Evolutionary conservation across 2,888 invertebrate species (phyloP).

Genomic region (Stenodema calcarata): DNA sequence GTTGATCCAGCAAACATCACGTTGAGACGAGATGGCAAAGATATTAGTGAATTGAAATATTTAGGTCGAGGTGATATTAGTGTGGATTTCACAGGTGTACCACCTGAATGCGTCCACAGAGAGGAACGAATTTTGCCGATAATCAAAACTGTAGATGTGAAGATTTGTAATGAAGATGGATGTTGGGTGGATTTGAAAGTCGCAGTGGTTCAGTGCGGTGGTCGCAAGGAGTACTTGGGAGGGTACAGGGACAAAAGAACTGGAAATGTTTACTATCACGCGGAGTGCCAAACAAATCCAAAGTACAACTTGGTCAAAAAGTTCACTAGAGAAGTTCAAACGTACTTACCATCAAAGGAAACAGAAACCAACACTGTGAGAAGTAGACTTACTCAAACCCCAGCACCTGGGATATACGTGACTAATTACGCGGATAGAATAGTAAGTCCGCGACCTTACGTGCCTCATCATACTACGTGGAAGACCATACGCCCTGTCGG

Average conservation of each 20-base stretch:
- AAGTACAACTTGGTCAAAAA: constrained; percentile 59
- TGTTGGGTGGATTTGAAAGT: background rate
- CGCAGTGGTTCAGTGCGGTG: constrained; percentile 57
- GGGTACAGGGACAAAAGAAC: constrained; percentile 78
- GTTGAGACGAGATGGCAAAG: background rate
- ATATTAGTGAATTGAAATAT: background rate
- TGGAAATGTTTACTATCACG: constrained; percentile 78
- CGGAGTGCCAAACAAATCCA: constrained; percentile 70
- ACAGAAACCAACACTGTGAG: constrained; percentile 29
- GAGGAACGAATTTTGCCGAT: background rate
- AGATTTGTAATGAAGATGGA: background rate
- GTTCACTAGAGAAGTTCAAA: constrained; percentile 70
- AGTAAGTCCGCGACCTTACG: constrained; percentile 62
- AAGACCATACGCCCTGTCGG: background rate
- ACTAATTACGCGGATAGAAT: constrained; percentile 71
- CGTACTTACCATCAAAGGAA: constrained; percentile 59
- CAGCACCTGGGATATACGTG: constrained; percentile 64
- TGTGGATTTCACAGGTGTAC: background rate
- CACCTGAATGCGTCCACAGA: background rate
- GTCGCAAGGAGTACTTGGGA: constrained; percentile 79
- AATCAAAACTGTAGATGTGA: background rate
- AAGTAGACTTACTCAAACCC: constrained; percentile 49
- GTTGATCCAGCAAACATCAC: background rate
- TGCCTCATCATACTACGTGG: background rate
- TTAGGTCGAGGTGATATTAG: background rate